Evolutionary conservation across 2,113 vertebrate genomes (phyloP).

Genomic region (Amia ocellicauda): DNA sequence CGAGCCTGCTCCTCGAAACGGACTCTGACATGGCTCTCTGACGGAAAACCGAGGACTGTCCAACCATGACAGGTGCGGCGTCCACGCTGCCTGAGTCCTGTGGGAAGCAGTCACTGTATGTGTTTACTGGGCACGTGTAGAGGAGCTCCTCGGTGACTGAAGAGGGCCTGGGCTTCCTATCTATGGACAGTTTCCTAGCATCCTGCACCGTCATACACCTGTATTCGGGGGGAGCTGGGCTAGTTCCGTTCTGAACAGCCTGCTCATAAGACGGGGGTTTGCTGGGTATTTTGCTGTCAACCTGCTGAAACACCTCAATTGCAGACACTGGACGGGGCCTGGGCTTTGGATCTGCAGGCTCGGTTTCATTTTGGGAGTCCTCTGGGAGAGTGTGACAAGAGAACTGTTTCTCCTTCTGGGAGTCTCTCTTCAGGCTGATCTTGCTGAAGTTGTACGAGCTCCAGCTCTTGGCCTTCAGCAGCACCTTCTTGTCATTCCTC

Average conservation of each 20-base stretch:
- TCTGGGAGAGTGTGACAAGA: constrained; percentile 72
- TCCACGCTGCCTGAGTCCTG: constrained; percentile 22
- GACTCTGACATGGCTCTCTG: constrained; percentile 78
- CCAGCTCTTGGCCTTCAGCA: constrained; percentile 64
- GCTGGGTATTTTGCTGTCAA: constrained; percentile 67
- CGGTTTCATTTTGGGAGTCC: constrained; percentile 45
- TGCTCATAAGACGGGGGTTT: constrained; percentile 82
- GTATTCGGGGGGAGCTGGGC: constrained; percentile 35
- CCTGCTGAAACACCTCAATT: constrained; percentile 74
- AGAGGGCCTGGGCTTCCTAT: constrained; percentile 45
- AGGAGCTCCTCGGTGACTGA: constrained; percentile 52
- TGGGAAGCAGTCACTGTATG: constrained; percentile 8
- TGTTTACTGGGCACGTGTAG: neutral
- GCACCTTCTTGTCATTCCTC: constrained; percentile 54
- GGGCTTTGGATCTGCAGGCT: constrained; percentile 24
- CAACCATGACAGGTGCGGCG: constrained; percentile 22
- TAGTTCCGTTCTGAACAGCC: constrained; percentile 55
- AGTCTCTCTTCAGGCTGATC: constrained; percentile 58
- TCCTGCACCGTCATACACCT: constrained; percentile 70
- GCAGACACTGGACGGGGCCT: constrained; percentile 62
- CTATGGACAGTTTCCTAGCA: constrained; percentile 49
- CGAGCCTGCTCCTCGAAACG: constrained; percentile 44
- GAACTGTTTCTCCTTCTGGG: constrained; percentile 68
- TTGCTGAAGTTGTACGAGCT: constrained; percentile 44
- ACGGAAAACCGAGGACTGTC: constrained; percentile 47